Base-by-base conservation (phyloP, 2,797 vertebrate genomes). In the Odontamblyopus rebecca region DNA sequence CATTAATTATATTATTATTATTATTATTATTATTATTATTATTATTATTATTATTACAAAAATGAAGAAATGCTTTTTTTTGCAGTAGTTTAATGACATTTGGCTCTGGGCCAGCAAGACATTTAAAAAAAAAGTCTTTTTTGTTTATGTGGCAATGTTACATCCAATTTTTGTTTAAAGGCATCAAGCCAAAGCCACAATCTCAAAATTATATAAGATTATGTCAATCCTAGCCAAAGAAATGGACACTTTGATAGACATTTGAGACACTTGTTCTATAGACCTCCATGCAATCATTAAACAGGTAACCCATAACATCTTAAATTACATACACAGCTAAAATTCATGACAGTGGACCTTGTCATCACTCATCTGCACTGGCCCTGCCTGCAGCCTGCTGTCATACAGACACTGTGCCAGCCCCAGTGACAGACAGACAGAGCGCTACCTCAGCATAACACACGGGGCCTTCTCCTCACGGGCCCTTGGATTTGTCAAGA, bases 401-500 rank as follows among this genome's bases (percentile, higher is more conserved):
- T 83, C 71, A 86, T 27, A 64, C 84, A 88, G 88, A 79, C 86
- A 69, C 71, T 72, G 88, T 90, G 44, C 44, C 44, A 48, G 44
- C 13, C 44, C 44, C 12, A 16, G 44, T 48, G 44, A 48, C 13
- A 3, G 12, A 48, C 44, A 44, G 92, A 94, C 77, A 69, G 82
- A 92, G 87, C 80, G 74, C 88, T 94, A 94, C 95, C 95, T 95
- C 93, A 90, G 91, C 92, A 92, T 12, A 86, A 89, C 90, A 91
- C 86, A 82, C 88, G 64, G 82, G 88, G 60, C 83, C 82, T 54
- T 70, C 89, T 88, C 67, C 30, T 38, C 91, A 83, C 86, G 72
- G 92, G 93, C 93, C 73, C 61, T 86, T 81, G 87, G 91, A 94
- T 93, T 92, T 94, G 93, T 94, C 87, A 90, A 93, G 94, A 95